Evolutionary conservation across 2,888 invertebrate genomes (phyloP), one percentile per base, ranked within the genome.

Genomic region (Macrosiphum euphorbiae): DNA sequence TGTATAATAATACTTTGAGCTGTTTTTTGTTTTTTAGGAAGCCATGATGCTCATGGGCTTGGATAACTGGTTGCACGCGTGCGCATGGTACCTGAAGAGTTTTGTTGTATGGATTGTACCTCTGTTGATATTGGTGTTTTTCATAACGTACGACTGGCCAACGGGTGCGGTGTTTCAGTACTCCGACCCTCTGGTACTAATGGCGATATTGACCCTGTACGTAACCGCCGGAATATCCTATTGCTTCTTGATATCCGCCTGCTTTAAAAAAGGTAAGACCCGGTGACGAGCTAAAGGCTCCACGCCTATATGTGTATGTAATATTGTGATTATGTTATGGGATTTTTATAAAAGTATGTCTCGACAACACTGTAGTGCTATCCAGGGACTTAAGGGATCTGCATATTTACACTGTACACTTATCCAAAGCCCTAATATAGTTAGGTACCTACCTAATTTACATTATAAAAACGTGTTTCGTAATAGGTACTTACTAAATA

Each of bases 21-120:
- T 3, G 24, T 55, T 55, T 58, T 86, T 87, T 92, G 87, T 93
- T 86, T 94, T 93, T 86, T 94, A 98, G 97, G 98, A 98, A 96
- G 97, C 98, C 0, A 98, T 98, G 98, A 98, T 98, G 96, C 98
- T 98, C 96, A 98, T 98, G 97, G 99, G 99, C 3, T 96, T 99
- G 55, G 97, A 97, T 61, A 97, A 97, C 92, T 98, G 98, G 97
- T 96, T 98, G 95, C 97, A 98, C 95, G 98, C 98, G 98, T 95
- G 97, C 0, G 98, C 98, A 3, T 98, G 98, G 98, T 98, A 98
- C 96, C 96, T 97, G 87, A 98, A 98, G 95, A 97, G 97, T 94
- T 97, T 98, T 95, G 95, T 97, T 8, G 97, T 97, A 95, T 96
- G 98, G 94, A 95, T 97, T 1, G 95, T 98, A 84, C 97, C 97